Evolutionary conservation across 2,113 vertebrate species (phyloP).

Genomic region (Elgaria multicarinata): DNA sequence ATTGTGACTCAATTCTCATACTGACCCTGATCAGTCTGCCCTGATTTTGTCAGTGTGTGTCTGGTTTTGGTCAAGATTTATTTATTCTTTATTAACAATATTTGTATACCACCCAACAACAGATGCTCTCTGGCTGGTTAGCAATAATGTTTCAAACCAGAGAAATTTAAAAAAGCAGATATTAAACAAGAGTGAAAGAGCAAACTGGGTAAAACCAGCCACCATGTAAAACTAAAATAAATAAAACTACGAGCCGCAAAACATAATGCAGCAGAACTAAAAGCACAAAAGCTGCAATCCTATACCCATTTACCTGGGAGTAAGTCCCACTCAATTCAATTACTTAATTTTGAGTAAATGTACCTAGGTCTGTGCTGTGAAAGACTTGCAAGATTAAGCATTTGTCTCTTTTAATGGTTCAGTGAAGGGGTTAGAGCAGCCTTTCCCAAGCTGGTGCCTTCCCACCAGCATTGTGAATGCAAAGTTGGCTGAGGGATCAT

Average conservation of each 20-base stretch:
- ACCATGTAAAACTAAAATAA: background rate
- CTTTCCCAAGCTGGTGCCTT: no score
- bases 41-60: background rate
- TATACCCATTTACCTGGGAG: background rate
- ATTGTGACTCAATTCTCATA: background rate
- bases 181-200: background rate
- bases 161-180: no score
- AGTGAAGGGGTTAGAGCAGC: no score
- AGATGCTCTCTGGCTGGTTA: background rate
- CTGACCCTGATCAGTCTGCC: background rate
- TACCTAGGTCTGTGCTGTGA: no score
- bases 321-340: no score
- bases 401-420: no score
- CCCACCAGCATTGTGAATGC: no score
- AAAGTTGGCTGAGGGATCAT: no score
- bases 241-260: background rate
- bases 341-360: no score
- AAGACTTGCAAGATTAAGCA: no score
- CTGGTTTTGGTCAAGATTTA: background rate
- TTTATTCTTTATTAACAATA: background rate
- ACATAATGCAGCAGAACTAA: background rate
- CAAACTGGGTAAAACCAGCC: background rate
- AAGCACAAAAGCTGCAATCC: background rate
- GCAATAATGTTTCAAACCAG: no score
- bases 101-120: background rate